Percentiles rank a stretch among this genome's conserved stretches.
Evolutionary conservation across 2,113 vertebrate genomes (phyloP).

Genomic region (Speoplatyrhinus poulsoni): DNA sequence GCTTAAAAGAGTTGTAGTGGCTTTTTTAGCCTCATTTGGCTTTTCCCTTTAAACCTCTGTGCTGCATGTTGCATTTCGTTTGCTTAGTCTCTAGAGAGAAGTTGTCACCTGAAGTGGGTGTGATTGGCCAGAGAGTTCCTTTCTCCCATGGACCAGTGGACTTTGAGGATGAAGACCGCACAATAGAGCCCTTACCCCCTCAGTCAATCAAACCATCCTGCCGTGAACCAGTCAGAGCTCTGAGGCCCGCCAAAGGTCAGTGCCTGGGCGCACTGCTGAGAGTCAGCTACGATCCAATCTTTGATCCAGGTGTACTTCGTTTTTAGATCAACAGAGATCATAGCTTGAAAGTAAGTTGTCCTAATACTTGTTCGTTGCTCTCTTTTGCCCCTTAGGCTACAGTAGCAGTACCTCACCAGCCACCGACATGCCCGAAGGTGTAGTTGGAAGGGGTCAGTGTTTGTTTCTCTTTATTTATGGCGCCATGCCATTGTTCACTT

Average conservation of each 20-base stretch:
- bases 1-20: slow-evolving; percentile 24
- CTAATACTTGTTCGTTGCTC: not conserved
- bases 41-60: not conserved
- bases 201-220: slow-evolving; percentile 57
- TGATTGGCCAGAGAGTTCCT: slow-evolving; percentile 78
- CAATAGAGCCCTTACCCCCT: slow-evolving; percentile 49
- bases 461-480: too few relatives aligned
- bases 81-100: slow-evolving; percentile 65
- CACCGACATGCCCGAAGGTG: slow-evolving; percentile 76
- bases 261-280: too few relatives aligned
- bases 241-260: slow-evolving; percentile 81
- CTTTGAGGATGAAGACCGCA: slow-evolving; percentile 72
- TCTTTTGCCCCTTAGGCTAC: slow-evolving; percentile 59
- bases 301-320: too few relatives aligned
- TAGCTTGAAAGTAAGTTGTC: not conserved
- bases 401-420: slow-evolving; percentile 61
- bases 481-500: not conserved
- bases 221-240: slow-evolving; percentile 71
- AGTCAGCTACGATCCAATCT: too few relatives aligned
- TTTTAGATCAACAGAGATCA: too few relatives aligned
- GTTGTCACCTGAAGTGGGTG: slow-evolving; percentile 64
- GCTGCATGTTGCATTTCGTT: slow-evolving; percentile 3
- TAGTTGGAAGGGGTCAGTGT: slow-evolving; percentile 85
- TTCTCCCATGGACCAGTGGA: slow-evolving; percentile 73
- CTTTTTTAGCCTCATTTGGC: not conserved